Conservation (phyloP, 2,797 vertebrate species). For the Danio aesculapii region DNA sequence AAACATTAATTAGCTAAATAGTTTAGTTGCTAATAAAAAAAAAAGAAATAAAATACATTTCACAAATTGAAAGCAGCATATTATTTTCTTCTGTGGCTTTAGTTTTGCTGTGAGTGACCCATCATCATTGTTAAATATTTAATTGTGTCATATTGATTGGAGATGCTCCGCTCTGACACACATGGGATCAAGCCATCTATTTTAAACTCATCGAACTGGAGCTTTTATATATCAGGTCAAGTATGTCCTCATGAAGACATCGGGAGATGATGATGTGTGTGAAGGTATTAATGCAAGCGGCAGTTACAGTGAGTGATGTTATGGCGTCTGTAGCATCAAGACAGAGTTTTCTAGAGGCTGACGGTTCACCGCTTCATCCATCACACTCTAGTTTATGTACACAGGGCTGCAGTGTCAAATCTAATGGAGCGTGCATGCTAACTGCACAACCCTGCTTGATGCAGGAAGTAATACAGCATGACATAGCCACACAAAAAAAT, state of each 20-base stretch:
- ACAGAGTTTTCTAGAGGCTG: background rate
- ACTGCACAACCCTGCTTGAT: background rate
- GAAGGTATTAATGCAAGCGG: constrained; percentile 28
- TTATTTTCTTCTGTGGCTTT: background rate
- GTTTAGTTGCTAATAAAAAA: too few species aligned
- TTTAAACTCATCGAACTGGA: constrained; percentile 15
- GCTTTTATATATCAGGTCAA: constrained; percentile 29
- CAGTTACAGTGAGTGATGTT: background rate
- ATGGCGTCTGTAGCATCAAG: background rate
- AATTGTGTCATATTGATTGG: constrained; percentile 37
- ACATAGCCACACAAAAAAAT: background rate
- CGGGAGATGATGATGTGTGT: constrained; percentile 9
- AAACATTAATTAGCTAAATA: too few species aligned
- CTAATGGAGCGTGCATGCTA: background rate
- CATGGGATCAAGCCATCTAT: constrained; percentile 31
- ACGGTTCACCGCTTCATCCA: background rate
- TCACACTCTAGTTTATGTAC: background rate
- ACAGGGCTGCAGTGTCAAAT: background rate
- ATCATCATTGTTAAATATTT: constrained; percentile 46
- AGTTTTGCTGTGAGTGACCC: constrained; percentile 17
- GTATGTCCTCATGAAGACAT: constrained; percentile 6
- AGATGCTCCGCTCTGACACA: background rate
- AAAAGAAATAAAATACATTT: too few species aligned
- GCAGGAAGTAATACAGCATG: background rate
- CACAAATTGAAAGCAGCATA: background rate